Evolutionary conservation across 2,888 invertebrate genomes (phyloP), one percentile per base, ranked within the genome.

Genomic region (Orchestes rusci): DNA sequence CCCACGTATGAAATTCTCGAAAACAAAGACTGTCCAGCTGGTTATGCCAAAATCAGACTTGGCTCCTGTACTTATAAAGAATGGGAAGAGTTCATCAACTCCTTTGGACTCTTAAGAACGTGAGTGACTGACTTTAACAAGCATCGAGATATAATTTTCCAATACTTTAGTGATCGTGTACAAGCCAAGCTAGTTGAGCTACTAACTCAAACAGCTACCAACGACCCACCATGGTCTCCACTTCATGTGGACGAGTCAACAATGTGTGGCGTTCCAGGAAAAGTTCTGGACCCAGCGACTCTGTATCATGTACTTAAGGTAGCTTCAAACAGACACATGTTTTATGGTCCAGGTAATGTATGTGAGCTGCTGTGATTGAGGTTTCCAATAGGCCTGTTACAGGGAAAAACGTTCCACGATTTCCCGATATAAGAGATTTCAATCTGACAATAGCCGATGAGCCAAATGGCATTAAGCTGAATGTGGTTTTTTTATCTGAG

Each of bases 371-470:
- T n/a, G n/a, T n/a, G n/a, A n/a, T n/a, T n/a, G 7, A 12, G 16
- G 12, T 3, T 29, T 30, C 23, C 32, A 36, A 20, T 37, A 20
- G 16, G 13, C 29, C 32, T 41, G n/a, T 47, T 50, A 18, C 48
- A 73, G 72, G 68, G 43, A 68, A 67, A 32, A 65, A 61, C 32
- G 59, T 59, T 8, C 63, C 64, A n/a, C 55, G 67, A 43, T 70
- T 71, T 54, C 71, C 74, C 1, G 73, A 75, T 51, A 71, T 73
- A 1, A 66, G 72, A 49, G 79, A 81, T 54, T 73, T 76, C 53
- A 75, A 82, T 0, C 69, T 84, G 10, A 82, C 80, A 7, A 78
- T 84, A 43, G 80, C 83, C 8, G 82, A 83, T 53, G 82, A 82
- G n/a, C 76, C 79, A 2, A 75, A 76, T 5, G 81, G 82, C 64